Percentiles rank a stretch among this genome's conserved stretches.
These are phyloP conservation scores for Stenodema calcarata DNA, from an alignment of 2,888 invertebrate species.

Conservation along the genomic window DNA sequence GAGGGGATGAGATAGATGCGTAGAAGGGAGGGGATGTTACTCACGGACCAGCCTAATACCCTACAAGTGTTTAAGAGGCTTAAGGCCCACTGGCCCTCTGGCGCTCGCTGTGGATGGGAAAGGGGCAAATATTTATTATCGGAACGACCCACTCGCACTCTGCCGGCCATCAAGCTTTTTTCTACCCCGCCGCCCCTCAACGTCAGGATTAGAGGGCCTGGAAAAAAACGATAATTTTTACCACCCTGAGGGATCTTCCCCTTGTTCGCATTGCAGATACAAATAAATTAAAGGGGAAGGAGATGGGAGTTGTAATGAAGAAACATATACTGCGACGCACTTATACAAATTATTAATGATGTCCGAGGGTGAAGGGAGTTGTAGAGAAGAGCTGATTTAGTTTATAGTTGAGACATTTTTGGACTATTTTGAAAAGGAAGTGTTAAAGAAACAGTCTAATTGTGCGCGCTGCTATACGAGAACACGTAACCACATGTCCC, in stretches of 20 bases:
- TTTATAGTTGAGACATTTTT: too few species aligned
- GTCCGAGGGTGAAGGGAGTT: too few species aligned
- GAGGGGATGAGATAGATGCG: neutral
- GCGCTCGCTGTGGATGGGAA: neutral
- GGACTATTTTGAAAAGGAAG: too few species aligned
- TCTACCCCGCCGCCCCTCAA: neutral
- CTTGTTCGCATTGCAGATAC: neutral
- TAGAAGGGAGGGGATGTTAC: neutral
- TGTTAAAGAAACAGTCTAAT: too few species aligned
- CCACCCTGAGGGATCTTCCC: neutral
- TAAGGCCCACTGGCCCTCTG: neutral
- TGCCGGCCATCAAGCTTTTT: neutral
- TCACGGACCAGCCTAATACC: neutral
- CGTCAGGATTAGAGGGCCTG: neutral
- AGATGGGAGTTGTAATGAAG: neutral
- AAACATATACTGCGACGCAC: too few species aligned
- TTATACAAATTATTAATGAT: too few species aligned
- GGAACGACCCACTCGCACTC: neutral
- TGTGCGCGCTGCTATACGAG: too few species aligned
- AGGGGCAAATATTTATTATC: neutral
- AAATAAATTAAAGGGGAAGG: neutral
- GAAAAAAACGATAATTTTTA: neutral
- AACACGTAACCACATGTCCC: too few species aligned
- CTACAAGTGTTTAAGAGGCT: constrained; percentile 2
- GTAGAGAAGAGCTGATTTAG: too few species aligned